Conservation (phyloP, 2,113 vertebrate species). For the human (Homo sapiens) region GRCh38 chr20:44753001-44753500, state of each 20-base stretch:
- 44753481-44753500: neutral
- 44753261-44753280: neutral
- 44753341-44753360: neutral
- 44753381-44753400: neutral
- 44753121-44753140: neutral
- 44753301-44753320: neutral
- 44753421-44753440: constrained; percentile 6
- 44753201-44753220: neutral
- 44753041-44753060: neutral
- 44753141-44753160: neutral
- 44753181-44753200: neutral
- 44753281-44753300: neutral
- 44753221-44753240: neutral
- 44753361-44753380: neutral
- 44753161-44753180: neutral
- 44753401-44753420: neutral
- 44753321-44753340: neutral
- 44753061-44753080: neutral
- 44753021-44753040: neutral
- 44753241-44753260: neutral
- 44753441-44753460: neutral
- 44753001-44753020: neutral
- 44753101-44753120: neutral
- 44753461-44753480: neutral
- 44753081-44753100: neutral